Percentiles rank a stretch among this genome's conserved stretches.
Conservation (phyloP, 2,113 vertebrate genomes). For the Papio anubis region DNA sequence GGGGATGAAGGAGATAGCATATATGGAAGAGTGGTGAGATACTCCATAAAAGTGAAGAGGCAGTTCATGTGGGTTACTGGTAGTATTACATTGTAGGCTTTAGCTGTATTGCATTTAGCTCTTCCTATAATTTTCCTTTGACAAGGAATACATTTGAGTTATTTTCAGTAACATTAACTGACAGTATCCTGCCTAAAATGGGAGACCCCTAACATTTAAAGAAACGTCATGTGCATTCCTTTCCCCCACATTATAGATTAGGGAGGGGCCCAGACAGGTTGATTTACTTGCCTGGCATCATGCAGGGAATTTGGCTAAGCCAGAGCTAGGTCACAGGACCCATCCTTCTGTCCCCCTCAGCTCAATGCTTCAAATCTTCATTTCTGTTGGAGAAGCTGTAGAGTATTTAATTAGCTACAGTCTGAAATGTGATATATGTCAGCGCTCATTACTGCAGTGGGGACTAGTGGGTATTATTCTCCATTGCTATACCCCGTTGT, state of each 20-base stretch:
- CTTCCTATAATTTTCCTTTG: not conserved
- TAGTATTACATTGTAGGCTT: fast-evolving
- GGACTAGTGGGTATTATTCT: not conserved
- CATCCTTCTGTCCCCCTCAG: not conserved
- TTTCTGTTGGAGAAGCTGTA: not conserved
- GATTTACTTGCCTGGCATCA: not conserved
- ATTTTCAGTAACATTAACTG: not conserved
- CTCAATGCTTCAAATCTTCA: not conserved
- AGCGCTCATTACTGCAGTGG: not conserved
- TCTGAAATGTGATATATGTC: not conserved
- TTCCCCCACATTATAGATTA: not conserved
- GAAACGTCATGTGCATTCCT: not conserved
- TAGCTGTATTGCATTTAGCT: not conserved
- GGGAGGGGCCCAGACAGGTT: not conserved
- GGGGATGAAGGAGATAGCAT: not conserved
- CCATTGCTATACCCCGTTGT: not conserved
- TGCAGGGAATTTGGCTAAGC: not conserved
- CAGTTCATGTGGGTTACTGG: not conserved
- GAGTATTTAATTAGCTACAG: not conserved
- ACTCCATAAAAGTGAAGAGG: not conserved
- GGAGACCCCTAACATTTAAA: not conserved
- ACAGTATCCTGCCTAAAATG: not conserved
- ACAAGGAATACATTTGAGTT: not conserved
- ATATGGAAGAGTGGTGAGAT: not conserved
- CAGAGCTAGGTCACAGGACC: not conserved